Evolutionary conservation across 2,113 vertebrate species (phyloP).

Genomic region (Chamaea fasciata): DNA sequence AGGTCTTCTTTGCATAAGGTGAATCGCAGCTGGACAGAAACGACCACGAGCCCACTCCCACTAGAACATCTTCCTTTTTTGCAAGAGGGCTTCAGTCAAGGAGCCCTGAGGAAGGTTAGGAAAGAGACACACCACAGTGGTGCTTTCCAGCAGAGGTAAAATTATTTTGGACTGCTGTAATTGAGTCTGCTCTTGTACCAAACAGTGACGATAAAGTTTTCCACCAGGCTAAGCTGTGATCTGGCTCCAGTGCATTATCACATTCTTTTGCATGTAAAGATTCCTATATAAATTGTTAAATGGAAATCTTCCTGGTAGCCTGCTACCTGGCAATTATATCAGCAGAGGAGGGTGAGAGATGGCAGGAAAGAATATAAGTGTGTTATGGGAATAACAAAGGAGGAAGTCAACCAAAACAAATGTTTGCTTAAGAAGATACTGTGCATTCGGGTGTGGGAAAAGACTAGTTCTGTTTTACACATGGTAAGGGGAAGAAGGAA

Average conservation of each 20-base stretch:
- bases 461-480: not conserved
- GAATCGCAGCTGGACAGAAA: not conserved
- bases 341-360: not conserved
- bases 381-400: not conserved
- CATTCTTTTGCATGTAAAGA: not conserved
- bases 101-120: not conserved
- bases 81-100: not conserved
- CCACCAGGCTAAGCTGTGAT: not conserved
- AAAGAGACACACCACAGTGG: accelerated
- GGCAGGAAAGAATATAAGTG: not conserved
- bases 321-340: not conserved
- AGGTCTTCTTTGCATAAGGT: not conserved
- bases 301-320: not conserved
- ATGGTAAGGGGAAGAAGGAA: not conserved
- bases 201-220: not conserved
- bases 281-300: not conserved
- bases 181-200: not conserved
- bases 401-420: not conserved
- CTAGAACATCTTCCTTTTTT: not conserved
- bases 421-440: not conserved
- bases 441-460: not conserved
- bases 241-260: not conserved
- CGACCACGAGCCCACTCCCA: not conserved
- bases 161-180: not conserved
- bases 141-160: not conserved